phyloP scores from a whole-genome alignment of 2,888 invertebrate genomes.

The Pristionchus fissidentatus region DNA sequence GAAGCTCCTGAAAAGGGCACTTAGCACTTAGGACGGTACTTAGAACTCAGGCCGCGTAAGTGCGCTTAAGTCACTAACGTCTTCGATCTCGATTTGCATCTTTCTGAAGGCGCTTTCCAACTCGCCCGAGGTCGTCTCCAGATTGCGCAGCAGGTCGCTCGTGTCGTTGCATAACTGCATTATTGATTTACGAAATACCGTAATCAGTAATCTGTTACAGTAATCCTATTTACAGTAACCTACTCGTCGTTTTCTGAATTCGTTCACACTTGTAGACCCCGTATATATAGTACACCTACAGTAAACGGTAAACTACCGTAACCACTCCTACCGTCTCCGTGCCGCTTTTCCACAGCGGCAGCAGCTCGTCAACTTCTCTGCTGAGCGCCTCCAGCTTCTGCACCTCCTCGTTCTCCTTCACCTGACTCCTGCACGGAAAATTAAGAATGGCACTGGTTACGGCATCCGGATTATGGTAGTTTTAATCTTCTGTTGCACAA shows the following conservation, averaged over 20 bases:
- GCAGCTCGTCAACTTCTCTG: constrained; percentile 33
- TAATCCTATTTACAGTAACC: neutral
- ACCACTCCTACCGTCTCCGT: neutral
- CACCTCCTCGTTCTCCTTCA: constrained; percentile 33
- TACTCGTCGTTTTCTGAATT: neutral
- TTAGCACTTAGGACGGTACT: neutral
- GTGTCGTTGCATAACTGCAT: constrained; percentile 28
- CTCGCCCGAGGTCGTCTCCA: constrained; percentile 13
- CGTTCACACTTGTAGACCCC: neutral
- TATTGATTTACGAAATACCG: too few relatives aligned
- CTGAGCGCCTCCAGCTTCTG: constrained; percentile 15
- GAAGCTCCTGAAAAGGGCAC: neutral
- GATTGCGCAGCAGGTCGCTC: neutral
- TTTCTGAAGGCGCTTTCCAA: constrained; percentile 6
- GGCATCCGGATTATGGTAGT: too few relatives aligned
- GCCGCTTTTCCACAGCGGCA: constrained; percentile 19
- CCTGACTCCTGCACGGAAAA: constrained; percentile 8
- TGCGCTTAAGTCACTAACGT: neutral
- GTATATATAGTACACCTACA: neutral
- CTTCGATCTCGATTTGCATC: constrained; percentile 33
- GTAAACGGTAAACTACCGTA: neutral
- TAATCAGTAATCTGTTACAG: too few relatives aligned
- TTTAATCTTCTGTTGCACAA: too few relatives aligned
- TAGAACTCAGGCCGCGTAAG: neutral
- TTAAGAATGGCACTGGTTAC: too few relatives aligned